Percentiles rank a stretch among this genome's conserved stretches.
Conservation (phyloP, 2,888 invertebrate species). For the Apamea crenata region DNA sequence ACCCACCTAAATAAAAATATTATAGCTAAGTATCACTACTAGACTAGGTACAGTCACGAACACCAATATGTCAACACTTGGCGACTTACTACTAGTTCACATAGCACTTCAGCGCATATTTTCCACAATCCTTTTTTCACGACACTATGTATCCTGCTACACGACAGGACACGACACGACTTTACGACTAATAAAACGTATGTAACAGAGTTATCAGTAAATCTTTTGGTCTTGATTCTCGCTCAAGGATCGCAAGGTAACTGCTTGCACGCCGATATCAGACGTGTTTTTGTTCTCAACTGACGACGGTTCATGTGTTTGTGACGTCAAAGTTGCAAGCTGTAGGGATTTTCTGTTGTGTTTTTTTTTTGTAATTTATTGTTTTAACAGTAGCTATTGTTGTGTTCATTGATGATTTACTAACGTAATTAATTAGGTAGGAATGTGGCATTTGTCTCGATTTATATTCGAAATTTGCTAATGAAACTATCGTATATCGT, state of each 20-base stretch:
- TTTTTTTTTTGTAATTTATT: constrained; percentile 3
- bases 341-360: neutral
- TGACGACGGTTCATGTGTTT: constrained; percentile 13
- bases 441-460: neutral
- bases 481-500: neutral
- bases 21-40: neutral
- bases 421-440: neutral
- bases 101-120: constrained; percentile 20
- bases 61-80: too few relatives aligned
- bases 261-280: constrained; percentile 44
- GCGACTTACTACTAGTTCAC: constrained; percentile 9
- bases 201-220: constrained; percentile 40
- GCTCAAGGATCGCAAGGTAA: constrained; percentile 55
- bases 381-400: neutral
- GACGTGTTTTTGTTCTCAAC: constrained; percentile 45
- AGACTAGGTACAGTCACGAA: too few relatives aligned
- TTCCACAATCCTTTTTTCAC: constrained; percentile 9
- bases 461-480: too few relatives aligned
- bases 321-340: constrained; percentile 25
- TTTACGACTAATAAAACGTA: constrained; percentile 12
- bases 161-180: constrained; percentile 23
- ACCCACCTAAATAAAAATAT: constrained; percentile 18
- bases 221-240: constrained; percentile 56
- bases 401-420: constrained; percentile 6
- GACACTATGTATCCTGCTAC: neutral